Evolutionary conservation across 2,888 invertebrate species (phyloP), one percentile per base, ranked within the genome.

Genomic region (Buathra laborator): DNA sequence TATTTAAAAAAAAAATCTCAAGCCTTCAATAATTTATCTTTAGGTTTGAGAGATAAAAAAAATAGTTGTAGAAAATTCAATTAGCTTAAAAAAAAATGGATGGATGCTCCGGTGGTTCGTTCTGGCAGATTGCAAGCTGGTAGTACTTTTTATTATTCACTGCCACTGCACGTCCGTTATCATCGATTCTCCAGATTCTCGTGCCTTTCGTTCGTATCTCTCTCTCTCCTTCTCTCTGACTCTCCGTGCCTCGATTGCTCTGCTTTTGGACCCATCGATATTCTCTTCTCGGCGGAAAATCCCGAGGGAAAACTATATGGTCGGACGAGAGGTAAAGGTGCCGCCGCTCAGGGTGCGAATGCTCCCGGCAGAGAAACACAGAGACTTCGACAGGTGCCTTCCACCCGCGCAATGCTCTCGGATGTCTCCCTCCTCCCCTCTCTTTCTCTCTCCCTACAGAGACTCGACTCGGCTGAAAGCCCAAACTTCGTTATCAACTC

Each of bases 401-500:
- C 37, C 37, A 2, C 16, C 48, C 32, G 48, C 43, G 53, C 76
- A 24, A 76, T 12, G 19, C 29, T 12, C 12, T 43, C 72, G 53
- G 9, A 66, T 37, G 70, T 64, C 68, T 76, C 56, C 14, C 53
- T 64, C 62, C 48, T 24, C 12, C 74, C 3, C 53, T 16, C 66
- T 62, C 53, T 24, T 56, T 24, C 67, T 56, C 70, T 64, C 77
- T 37, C 67, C 43, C 56, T 19, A 9, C 59, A 53, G 51, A 70
- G 37, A 43, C 16, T 29, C 70, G 29, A 44, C 72, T 74, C 51
- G 83, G 68, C 75, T 79, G 79, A 85, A 86, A 84, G 83, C 86
- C 59, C 46, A 84, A 87, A 87, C 86, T 87, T 87, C 84, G 74
- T 87, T 86, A 87, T 87, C 85, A 86, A 87, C 84, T 81, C 70